These are phyloP conservation scores for Eremobia ochroleuca DNA, from an alignment of 2,888 invertebrate genomes.

Conservation along the genomic window DNA sequence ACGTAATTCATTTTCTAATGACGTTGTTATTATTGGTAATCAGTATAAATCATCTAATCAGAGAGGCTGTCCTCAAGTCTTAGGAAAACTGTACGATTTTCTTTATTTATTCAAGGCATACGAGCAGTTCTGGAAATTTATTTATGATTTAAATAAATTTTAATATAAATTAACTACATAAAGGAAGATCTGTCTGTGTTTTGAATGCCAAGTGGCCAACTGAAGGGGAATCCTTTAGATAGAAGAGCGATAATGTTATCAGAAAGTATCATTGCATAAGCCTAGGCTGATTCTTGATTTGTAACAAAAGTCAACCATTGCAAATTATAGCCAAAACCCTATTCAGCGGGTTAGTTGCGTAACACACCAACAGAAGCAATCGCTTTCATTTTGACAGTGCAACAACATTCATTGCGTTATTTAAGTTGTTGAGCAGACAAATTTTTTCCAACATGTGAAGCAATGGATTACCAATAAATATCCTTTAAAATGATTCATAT, in stretches of 20 bases:
- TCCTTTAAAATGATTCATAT: too few relatives aligned
- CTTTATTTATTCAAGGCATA: conserved; percentile 38
- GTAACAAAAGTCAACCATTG: not conserved
- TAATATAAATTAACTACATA: conserved; percentile 9
- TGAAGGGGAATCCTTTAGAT: conserved; percentile 1
- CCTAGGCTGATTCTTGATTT: not conserved
- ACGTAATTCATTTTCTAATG: not conserved
- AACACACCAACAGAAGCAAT: too few relatives aligned
- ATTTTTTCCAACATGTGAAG: too few relatives aligned
- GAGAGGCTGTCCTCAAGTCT: conserved; percentile 22
- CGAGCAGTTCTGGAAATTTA: conserved; percentile 1
- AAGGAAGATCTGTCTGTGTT: not conserved
- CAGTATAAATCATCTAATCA: not conserved
- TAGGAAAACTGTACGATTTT: conserved; percentile 21
- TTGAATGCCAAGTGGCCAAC: conserved; percentile 22
- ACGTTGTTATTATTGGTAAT: not conserved
- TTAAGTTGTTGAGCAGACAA: too few relatives aligned
- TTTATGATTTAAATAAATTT: not conserved
- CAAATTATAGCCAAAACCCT: not conserved
- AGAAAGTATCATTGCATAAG: conserved; percentile 2
- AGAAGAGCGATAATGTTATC: not conserved
- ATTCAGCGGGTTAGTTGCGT: not conserved
- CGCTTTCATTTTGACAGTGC: too few relatives aligned
- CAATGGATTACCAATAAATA: too few relatives aligned
- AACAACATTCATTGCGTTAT: too few relatives aligned